phyloP scores from a whole-genome alignment of 2,888 invertebrate genomes.

The Acrobasis repandana region DNA sequence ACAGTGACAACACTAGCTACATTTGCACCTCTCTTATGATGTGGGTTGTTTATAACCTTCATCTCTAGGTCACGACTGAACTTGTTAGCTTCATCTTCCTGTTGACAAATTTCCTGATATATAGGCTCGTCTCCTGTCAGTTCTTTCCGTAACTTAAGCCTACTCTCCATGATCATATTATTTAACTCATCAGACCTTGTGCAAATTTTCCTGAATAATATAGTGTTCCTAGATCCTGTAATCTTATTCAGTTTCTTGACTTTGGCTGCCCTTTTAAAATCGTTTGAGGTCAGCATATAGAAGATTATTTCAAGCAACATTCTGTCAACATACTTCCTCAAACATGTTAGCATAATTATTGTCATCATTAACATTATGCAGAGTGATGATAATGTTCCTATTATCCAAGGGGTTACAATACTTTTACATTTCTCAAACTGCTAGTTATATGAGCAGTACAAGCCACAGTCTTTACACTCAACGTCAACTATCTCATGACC shows the following conservation, averaged over 20 bases:
- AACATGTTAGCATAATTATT: background rate
- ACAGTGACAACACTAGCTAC: background rate
- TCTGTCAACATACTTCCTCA: background rate
- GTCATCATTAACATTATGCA: background rate
- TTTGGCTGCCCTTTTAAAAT: background rate
- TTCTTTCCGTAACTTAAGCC: background rate
- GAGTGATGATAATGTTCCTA: background rate
- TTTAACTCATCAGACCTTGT: background rate
- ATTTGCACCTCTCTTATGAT: background rate
- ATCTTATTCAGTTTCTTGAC: background rate
- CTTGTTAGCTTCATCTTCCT: constrained; percentile 1
- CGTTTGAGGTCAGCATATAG: background rate
- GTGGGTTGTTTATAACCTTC: background rate
- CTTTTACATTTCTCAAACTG: constrained; percentile 14
- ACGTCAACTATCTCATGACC: background rate
- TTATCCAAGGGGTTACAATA: background rate
- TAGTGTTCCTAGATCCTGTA: background rate
- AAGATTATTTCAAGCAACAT: background rate
- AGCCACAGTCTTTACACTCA: constrained; percentile 18
- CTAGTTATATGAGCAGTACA: constrained; percentile 23
- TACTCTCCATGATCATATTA: background rate
- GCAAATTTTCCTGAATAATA: background rate
- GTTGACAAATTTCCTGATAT: constrained; percentile 20
- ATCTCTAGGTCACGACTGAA: background rate
- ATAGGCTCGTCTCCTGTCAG: constrained; percentile 12